These are phyloP conservation scores for Cybosia mesomella DNA, from an alignment of 2,888 invertebrate genomes.

Conservation along the genomic window DNA sequence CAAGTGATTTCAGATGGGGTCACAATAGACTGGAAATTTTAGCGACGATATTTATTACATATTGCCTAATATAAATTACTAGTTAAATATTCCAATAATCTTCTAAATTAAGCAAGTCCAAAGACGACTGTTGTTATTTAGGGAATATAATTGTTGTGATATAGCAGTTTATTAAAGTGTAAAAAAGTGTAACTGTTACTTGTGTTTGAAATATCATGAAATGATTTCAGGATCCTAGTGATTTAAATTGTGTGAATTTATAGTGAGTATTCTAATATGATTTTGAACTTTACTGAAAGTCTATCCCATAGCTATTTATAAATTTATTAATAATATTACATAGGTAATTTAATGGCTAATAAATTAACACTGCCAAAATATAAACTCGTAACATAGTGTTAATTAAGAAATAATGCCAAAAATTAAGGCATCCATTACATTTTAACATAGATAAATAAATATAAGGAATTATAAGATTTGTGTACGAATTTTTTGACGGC, in stretches of 20 bases:
- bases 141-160: conserved; percentile 80
- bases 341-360: conserved; percentile 61
- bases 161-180: conserved; percentile 77
- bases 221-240: conserved; percentile 59
- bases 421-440: conserved; percentile 61
- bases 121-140: conserved; percentile 82
- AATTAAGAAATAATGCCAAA: conserved; percentile 66
- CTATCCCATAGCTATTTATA: conserved; percentile 37
- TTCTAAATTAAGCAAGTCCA: conserved; percentile 70
- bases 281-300: conserved; percentile 37
- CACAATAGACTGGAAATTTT: conserved; percentile 75
- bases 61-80: conserved; percentile 55
- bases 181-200: conserved; percentile 69
- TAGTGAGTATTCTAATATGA: conserved; percentile 40
- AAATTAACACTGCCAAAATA: conserved; percentile 84
- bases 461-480: conserved; percentile 69
- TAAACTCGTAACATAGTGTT: conserved; percentile 68
- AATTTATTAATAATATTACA: conserved; percentile 25
- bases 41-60: conserved; percentile 68
- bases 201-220: conserved; percentile 66
- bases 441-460: conserved; percentile 65
- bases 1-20: conserved; percentile 79
- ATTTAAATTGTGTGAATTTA: conserved; percentile 47
- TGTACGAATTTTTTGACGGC: conserved; percentile 82
- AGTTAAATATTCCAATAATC: conserved; percentile 56